Evolutionary conservation across 2,797 vertebrate genomes (phyloP).

Genomic region (Rhincodon typus): DNA sequence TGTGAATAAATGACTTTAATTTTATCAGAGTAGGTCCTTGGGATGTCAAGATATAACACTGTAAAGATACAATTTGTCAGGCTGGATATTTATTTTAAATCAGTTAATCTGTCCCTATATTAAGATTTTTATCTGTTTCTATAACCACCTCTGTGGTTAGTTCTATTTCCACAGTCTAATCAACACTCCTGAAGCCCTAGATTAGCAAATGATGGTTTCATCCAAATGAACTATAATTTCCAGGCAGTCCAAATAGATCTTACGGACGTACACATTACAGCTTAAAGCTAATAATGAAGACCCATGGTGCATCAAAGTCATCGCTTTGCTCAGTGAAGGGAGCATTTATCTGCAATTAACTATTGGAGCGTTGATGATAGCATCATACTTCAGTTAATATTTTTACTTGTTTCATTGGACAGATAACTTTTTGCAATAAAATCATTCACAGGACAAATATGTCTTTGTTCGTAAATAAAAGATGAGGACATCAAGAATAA

Average conservation of each 20-base stretch:
- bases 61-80: slow-evolving; percentile 13
- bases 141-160: background rate
- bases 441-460: background rate
- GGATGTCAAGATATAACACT: background rate
- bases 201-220: background rate
- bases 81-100: slow-evolving; percentile 25
- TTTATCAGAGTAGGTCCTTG: slow-evolving; percentile 33
- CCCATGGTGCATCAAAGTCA: background rate
- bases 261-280: background rate
- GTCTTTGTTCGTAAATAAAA: background rate
- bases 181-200: background rate
- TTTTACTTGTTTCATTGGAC: background rate
- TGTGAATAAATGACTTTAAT: slow-evolving; percentile 35
- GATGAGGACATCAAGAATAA: background rate
- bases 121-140: slow-evolving; percentile 15
- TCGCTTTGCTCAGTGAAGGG: background rate
- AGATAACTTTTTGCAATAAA: background rate
- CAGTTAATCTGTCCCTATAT: slow-evolving; percentile 14
- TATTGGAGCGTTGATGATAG: background rate
- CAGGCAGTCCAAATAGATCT: background rate
- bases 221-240: background rate
- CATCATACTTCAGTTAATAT: background rate
- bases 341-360: background rate
- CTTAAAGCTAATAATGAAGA: background rate
- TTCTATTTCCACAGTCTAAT: background rate